Evolutionary conservation across 1,140 invertebrate genomes (phyloP), one percentile per base, ranked within the genome.

Genomic region (Wasmannia auropunctata): DNA sequence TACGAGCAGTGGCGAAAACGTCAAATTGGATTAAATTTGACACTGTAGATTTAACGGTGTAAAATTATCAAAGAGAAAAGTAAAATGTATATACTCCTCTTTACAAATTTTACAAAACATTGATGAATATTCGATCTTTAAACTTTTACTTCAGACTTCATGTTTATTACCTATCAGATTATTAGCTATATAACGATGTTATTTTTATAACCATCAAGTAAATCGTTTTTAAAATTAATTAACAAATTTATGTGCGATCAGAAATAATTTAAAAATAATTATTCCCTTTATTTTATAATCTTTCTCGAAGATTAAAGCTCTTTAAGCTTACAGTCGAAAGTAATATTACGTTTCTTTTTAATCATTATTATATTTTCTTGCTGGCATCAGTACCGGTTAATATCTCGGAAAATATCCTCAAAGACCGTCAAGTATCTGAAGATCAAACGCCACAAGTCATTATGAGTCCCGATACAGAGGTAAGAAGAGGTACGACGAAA

Each of bases 361-460:
- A 63, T 3, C 31, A 16, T 79, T 51, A 54, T 79, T 37, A 25
- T 37, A 34, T 79, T 54, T 25, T 49, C 14, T 49, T 51, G 10
- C 10, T 77, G n/a, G 8, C 25, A 19, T 43, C 37, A 8, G 10
- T 11, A n/a, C 28, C 37, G 37, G 2, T 70, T 60, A 83, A 74
- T 72, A 74, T 74, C 37, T 19, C 11, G 19, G 4, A 16, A 51
- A 43, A 56, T 70, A 81, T 72, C 1, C 19, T 72, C 19, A 81
- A 70, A 70, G 37, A 31, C 19, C 51, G 14, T 43, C 25, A 79
- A 31, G 25, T 31, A 62, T 46, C 37, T 22, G n/a, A 43, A 65
- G 60, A 51, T 79, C 60, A 60, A 72, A 72, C 34, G 34, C 11
- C 19, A 70, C 67, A 72, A 81, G 56, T 83, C 56, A 46, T 74